These are phyloP conservation scores for Myocastor coypus DNA, from an alignment of 2,113 vertebrate genomes.

Conservation along the genomic window DNA sequence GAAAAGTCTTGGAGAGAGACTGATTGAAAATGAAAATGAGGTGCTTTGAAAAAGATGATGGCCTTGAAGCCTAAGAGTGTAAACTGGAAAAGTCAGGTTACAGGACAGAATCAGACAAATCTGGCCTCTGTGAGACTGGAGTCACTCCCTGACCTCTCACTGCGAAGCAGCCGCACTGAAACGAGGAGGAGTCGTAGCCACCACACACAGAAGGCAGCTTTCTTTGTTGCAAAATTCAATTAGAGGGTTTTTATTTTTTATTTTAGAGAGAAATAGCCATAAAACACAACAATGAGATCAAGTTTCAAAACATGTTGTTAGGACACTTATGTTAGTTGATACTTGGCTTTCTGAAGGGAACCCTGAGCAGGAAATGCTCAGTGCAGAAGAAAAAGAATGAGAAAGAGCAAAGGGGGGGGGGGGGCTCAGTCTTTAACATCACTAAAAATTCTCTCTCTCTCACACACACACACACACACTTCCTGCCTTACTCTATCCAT, in stretches of 20 bases:
- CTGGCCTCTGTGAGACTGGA: conserved; percentile 63
- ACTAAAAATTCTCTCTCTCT: neutral
- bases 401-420: neutral
- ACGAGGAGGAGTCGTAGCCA: conserved; percentile 52
- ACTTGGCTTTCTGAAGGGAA: neutral
- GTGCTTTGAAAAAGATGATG: conserved; percentile 71
- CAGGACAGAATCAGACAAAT: conserved; percentile 76
- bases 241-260: too few species aligned
- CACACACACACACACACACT: neutral
- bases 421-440: neutral
- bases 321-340: too few species aligned
- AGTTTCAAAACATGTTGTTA: too few species aligned
- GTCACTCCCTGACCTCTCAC: conserved; percentile 50
- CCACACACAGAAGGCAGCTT: neutral
- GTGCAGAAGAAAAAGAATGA: neutral
- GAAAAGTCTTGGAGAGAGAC: conserved; percentile 86
- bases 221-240: neutral
- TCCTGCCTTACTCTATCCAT: neutral
- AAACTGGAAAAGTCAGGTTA: conserved; percentile 74
- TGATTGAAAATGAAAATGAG: conserved; percentile 88
- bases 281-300: too few species aligned
- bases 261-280: too few species aligned
- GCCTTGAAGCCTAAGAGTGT: conserved; percentile 63
- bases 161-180: conserved; percentile 15
- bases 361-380: neutral